phyloP scores from a whole-genome alignment of 2,888 invertebrate species.

The Nasonia oneida region DNA sequence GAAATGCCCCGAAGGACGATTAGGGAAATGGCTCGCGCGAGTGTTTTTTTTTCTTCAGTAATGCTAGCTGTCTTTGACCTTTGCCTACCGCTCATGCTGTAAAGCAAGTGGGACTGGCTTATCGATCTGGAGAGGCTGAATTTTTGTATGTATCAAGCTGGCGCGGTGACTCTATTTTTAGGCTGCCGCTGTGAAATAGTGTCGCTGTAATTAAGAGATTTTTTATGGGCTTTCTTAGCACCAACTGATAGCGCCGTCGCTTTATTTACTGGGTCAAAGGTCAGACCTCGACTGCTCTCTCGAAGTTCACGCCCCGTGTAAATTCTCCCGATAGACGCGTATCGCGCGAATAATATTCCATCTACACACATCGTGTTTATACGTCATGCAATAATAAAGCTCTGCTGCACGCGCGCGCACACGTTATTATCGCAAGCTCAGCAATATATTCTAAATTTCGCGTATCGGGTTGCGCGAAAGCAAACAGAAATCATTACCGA shows the following conservation, averaged over 20 bases:
- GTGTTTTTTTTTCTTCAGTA: background rate
- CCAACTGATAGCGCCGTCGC: background rate
- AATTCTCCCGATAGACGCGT: background rate
- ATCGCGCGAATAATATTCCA: no score
- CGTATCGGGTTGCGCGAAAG: background rate
- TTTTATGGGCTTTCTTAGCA: background rate
- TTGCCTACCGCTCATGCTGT: background rate
- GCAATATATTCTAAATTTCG: no score
- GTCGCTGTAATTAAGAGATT: background rate
- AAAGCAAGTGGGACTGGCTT: background rate
- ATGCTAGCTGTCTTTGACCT: background rate
- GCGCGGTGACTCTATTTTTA: background rate
- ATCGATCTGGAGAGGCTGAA: background rate
- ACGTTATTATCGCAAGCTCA: no score
- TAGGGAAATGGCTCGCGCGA: conserved; percentile 12
- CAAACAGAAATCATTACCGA: background rate
- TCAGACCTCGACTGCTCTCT: background rate
- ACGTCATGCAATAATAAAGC: background rate
- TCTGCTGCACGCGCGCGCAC: no score
- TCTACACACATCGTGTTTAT: no score
- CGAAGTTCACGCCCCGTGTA: background rate
- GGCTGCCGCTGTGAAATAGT: background rate
- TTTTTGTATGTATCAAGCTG: background rate
- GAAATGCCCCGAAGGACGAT: conserved; percentile 2
- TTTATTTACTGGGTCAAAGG: background rate